These are phyloP conservation scores for Propithecus perrieri DNA, from an alignment of 2,797 vertebrate species.

Conservation along the genomic window DNA sequence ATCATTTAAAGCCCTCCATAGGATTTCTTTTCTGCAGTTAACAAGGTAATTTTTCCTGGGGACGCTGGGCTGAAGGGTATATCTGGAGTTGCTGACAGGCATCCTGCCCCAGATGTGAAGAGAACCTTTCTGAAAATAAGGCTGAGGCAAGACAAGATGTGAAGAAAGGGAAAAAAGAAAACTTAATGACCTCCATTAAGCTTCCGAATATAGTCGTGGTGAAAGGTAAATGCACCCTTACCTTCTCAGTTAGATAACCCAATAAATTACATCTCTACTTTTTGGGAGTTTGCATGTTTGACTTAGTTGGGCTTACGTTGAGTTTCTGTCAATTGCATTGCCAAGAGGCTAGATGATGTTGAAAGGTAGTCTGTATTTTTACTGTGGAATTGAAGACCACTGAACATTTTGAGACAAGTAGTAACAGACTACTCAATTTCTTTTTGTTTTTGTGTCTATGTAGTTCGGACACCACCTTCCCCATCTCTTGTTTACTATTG, in stretches of 20 bases:
- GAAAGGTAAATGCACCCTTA: background rate
- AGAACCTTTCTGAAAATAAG: background rate
- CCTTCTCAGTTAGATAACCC: background rate
- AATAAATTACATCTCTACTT: background rate
- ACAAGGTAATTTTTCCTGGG: background rate
- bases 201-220: background rate
- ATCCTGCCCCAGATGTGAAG: background rate
- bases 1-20: background rate
- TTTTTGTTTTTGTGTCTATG: background rate
- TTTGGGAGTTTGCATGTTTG: background rate
- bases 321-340: background rate
- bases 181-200: background rate
- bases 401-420: background rate
- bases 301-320: background rate
- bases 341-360: background rate
- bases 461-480: background rate
- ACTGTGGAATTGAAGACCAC: background rate
- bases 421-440: background rate
- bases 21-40: background rate
- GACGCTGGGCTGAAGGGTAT: background rate
- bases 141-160: background rate
- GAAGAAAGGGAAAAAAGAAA: background rate
- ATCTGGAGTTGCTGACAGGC: background rate
- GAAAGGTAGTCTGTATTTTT: constrained; percentile 8
- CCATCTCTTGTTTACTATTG: background rate